Evolutionary conservation across 2,113 vertebrate genomes (phyloP).

Genomic region (Lichenostomus cassidix): DNA sequence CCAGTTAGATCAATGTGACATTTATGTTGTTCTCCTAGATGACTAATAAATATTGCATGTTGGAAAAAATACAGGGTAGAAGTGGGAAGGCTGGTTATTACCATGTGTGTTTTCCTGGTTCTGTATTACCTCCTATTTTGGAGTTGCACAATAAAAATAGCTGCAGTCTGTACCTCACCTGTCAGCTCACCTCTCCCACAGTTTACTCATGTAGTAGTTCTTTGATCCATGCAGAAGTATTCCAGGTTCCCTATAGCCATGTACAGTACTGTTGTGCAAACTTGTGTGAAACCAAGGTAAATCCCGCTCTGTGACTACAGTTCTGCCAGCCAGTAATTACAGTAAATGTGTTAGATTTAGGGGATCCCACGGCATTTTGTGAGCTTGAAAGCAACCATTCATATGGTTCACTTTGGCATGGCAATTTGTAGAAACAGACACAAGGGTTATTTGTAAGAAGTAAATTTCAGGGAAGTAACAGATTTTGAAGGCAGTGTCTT

Average conservation of each 20-base stretch:
- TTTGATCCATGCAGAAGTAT: not conserved
- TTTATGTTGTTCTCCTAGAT: not conserved
- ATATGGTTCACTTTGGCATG: not conserved
- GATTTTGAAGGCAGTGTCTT: not conserved
- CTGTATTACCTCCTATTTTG: not conserved
- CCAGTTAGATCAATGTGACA: not conserved
- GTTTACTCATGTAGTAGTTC: not conserved
- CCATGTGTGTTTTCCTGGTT: not conserved
- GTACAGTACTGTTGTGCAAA: not conserved
- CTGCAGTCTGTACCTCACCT: not conserved
- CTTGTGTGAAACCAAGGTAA: not conserved
- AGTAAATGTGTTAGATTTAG: not conserved
- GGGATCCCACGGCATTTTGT: not conserved
- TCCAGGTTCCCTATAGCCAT: not conserved
- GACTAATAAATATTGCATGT: not conserved
- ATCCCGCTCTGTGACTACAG: not conserved
- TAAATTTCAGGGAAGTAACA: not conserved
- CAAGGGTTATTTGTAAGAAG: not conserved
- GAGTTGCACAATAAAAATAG: not conserved
- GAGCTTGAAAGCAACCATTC: not conserved
- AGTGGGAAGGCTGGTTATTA: not conserved
- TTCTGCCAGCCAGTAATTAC: not conserved
- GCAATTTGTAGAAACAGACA: not conserved
- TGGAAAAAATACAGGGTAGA: not conserved
- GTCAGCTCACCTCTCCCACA: not conserved